A percentile compares a stretch with the other conserved stretches of the same genome.
Evolutionary conservation across 2,113 vertebrate genomes (phyloP).

Genomic region (Tylochromis polylepis): DNA sequence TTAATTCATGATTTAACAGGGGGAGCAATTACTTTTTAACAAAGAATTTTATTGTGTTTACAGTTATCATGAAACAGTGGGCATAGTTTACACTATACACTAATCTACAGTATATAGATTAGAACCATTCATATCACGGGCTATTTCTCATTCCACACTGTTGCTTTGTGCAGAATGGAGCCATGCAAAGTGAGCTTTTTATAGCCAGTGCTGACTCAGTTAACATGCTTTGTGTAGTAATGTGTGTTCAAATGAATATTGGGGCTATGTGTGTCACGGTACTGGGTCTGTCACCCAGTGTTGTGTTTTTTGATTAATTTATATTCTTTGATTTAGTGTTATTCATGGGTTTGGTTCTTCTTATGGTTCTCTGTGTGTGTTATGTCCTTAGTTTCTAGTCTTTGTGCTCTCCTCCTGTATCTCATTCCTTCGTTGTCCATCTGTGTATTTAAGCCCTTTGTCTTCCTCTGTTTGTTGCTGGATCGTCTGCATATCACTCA

Average conservation of each 20-base stretch:
- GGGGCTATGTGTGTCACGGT: not conserved
- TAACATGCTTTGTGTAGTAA: not conserved
- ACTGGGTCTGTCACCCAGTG: not conserved
- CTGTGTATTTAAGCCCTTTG: not conserved
- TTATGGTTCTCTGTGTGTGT: not conserved
- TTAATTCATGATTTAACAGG: not conserved
- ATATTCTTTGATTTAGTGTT: not conserved
- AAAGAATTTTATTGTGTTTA: not conserved
- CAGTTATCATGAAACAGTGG: not conserved
- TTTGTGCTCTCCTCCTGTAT: not conserved
- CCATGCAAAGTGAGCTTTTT: not conserved
- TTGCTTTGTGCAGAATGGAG: not conserved
- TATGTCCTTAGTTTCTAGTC: not conserved
- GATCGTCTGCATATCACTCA: not conserved
- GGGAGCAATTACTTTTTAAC: not conserved
- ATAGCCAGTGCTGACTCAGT: not conserved
- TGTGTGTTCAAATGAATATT: not conserved
- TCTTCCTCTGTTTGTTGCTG: not conserved
- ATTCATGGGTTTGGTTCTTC: not conserved
- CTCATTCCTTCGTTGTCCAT: not conserved
- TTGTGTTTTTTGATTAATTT: not conserved
- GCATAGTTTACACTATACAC: not conserved
- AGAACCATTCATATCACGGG: not conserved
- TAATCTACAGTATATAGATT: not conserved
- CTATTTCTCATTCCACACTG: not conserved